phyloP scores from a whole-genome alignment of 2,797 vertebrate species.

The Iguana delicatissima region DNA sequence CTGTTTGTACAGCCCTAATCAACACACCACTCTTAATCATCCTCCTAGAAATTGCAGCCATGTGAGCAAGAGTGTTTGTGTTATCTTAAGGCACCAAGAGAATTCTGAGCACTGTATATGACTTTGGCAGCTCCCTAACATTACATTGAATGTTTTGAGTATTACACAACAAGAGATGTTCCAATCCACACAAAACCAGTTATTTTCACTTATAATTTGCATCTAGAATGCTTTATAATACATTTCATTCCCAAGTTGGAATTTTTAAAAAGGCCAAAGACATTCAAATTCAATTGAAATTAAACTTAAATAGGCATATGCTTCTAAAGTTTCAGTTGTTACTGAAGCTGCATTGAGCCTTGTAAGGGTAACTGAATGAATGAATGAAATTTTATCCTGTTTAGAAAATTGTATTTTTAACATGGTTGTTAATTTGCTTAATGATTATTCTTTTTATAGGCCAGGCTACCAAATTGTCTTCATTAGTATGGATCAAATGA shows the following conservation, averaged over 20 bases:
- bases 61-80: no score
- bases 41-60: no score
- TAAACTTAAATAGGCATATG: slow-evolving; percentile 10
- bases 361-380: slow-evolving; percentile 21
- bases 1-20: no score
- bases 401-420: slow-evolving; percentile 36
- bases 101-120: no score
- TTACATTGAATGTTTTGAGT: no score
- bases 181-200: no score
- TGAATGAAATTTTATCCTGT: slow-evolving; percentile 23
- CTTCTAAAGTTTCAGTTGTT: slow-evolving; percentile 9
- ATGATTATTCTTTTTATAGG: slow-evolving; percentile 41
- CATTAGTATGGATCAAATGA: slow-evolving; percentile 32
- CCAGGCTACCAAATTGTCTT: slow-evolving; percentile 20
- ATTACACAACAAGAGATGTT: no score
- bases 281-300: not conserved
- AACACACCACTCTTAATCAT: no score
- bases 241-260: slow-evolving; percentile 30
- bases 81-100: no score
- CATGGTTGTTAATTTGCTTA: slow-evolving; percentile 38
- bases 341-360: slow-evolving; percentile 11
- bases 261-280: slow-evolving; percentile 37
- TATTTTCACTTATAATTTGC: no score
- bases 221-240: not conserved
- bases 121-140: no score